phyloP scores from a whole-genome alignment of 2,113 vertebrate genomes.

The Callopanchax toddi region DNA sequence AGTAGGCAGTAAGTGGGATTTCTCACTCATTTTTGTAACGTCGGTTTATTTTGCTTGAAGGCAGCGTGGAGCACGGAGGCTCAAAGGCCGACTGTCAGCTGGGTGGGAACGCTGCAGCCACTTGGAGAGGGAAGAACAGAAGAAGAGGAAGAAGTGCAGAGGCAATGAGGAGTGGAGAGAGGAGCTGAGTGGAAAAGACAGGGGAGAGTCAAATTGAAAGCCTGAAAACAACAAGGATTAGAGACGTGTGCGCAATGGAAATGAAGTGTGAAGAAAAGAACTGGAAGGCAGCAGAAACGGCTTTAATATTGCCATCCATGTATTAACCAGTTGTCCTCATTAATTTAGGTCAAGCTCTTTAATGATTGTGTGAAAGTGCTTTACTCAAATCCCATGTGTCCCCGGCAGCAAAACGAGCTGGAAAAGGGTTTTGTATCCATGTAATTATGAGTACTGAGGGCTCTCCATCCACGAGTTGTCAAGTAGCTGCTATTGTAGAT shows the following conservation, averaged over 20 bases:
- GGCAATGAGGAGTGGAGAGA: background rate
- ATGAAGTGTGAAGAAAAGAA: constrained; percentile 18
- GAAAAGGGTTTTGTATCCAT: constrained; percentile 40
- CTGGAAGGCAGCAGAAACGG: constrained; percentile 23
- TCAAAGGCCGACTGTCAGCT: constrained; percentile 24
- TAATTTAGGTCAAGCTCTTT: constrained; percentile 62
- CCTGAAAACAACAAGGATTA: constrained; percentile 1
- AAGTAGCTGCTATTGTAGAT: constrained; percentile 10
- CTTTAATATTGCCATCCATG: constrained; percentile 15
- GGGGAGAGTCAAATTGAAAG: constrained; percentile 12
- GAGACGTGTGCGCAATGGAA: constrained; percentile 18
- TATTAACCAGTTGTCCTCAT: constrained; percentile 50
- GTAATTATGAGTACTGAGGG: constrained; percentile 32
- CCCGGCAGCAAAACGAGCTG: constrained; percentile 43
- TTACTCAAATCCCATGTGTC: constrained; percentile 37
- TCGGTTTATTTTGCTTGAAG: constrained; percentile 20
- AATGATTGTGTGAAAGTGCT: constrained; percentile 59
- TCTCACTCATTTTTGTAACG: constrained; percentile 37
- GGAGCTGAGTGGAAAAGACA: background rate
- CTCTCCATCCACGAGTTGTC: constrained; percentile 38
- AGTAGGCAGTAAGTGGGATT: constrained; percentile 39
- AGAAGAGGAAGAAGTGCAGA: background rate
- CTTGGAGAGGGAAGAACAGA: background rate
- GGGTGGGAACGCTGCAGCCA: constrained; percentile 1
- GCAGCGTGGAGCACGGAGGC: constrained; percentile 15